These are phyloP conservation scores for Julus scandinavius DNA, from an alignment of 2,888 invertebrate genomes.

Conservation along the genomic window DNA sequence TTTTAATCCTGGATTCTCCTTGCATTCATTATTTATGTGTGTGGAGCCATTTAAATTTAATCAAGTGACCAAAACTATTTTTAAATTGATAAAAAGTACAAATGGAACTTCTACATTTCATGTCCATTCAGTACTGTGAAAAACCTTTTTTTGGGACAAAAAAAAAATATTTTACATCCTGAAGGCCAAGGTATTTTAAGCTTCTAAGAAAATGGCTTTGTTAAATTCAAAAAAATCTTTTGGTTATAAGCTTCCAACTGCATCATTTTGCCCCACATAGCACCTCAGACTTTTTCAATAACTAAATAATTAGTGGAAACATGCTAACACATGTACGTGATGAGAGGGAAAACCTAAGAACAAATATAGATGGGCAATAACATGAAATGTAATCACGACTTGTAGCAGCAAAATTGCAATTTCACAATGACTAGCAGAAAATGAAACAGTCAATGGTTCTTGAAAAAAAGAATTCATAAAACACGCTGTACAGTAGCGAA, in stretches of 20 bases:
- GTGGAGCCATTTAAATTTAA: no score
- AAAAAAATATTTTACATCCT: neutral
- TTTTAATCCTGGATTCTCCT: no score
- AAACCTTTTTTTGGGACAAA: neutral
- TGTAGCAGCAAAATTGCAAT: neutral
- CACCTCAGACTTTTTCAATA: neutral
- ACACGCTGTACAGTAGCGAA: neutral
- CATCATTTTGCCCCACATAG: neutral
- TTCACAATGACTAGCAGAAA: constrained; percentile 6
- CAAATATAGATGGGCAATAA: neutral
- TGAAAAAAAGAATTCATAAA: neutral
- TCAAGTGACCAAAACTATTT: no score
- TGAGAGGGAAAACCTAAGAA: neutral
- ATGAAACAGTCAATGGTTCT: neutral
- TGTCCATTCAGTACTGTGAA: neutral
- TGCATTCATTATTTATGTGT: no score
- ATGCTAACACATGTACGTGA: neutral
- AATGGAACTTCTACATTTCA: no score
- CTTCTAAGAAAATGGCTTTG: neutral
- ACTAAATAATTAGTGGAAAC: neutral
- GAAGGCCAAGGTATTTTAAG: neutral
- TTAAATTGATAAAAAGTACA: no score
- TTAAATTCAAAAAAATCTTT: neutral
- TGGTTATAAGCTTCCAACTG: neutral
- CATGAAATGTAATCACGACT: neutral